A percentile compares a stretch with the other conserved stretches of the same genome.
Evolutionary conservation across 2,888 invertebrate genomes (phyloP).

Genomic region (Therioaphis trifolii): DNA sequence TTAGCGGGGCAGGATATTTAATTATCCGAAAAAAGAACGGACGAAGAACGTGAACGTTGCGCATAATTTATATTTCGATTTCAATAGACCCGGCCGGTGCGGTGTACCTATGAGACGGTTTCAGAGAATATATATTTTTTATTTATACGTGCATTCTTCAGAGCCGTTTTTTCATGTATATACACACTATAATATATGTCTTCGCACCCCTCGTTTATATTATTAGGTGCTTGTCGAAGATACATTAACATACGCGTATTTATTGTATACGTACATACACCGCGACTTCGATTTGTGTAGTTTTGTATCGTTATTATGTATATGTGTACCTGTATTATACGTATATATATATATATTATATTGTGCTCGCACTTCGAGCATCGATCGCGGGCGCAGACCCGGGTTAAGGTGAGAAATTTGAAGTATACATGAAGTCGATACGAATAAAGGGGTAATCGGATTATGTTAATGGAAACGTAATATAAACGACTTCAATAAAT

Average conservation of each 20-base stretch:
- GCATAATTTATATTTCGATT: conserved; percentile 48
- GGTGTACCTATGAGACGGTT: not conserved
- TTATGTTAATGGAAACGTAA: conserved; percentile 42
- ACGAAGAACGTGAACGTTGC: not conserved
- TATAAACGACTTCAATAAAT: not conserved
- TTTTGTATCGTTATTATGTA: conserved; percentile 44
- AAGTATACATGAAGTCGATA: not conserved
- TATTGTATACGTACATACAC: not conserved
- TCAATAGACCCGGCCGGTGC: conserved; percentile 17
- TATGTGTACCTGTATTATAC: not conserved
- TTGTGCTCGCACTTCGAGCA: not conserved
- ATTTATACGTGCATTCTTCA: not conserved
- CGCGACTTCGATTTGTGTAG: not conserved
- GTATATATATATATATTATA: not conserved
- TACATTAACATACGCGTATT: not conserved
- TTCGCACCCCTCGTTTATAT: not conserved
- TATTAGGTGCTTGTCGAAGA: conserved; percentile 18
- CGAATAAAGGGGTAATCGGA: conserved; percentile 32
- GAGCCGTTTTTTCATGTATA: not conserved
- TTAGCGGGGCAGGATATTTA: conserved; percentile 54
- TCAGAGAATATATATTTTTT: not conserved
- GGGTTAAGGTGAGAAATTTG: conserved; percentile 31
- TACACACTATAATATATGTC: not conserved
- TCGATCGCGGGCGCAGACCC: conserved; percentile 21
- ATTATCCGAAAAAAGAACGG: conserved; percentile 48